Conservation (phyloP, 2,113 vertebrate genomes). For the Lanius collurio region DNA sequence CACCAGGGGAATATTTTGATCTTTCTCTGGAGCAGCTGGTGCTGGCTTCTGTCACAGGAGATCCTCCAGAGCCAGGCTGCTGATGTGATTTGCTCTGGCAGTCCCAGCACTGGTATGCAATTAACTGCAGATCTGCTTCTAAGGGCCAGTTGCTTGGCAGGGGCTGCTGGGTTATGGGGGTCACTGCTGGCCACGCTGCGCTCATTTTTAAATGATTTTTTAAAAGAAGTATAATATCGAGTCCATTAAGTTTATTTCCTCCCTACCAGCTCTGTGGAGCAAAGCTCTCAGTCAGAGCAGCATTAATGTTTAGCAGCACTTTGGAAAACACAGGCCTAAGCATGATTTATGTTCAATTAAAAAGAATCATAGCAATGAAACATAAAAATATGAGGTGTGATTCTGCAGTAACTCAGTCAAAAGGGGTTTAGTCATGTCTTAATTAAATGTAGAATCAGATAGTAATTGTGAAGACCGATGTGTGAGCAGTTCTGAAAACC, state of each 20-base stretch:
- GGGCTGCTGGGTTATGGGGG: neutral
- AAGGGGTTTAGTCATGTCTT: neutral
- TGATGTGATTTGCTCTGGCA: slow-evolving; percentile 16
- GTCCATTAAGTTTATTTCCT: slow-evolving; percentile 7
- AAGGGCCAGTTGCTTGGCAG: neutral
- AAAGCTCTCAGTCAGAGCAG: neutral
- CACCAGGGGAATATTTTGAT: slow-evolving; percentile 5
- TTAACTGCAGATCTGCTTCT: neutral
- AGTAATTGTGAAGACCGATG: neutral
- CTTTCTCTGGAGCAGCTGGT: slow-evolving; percentile 9
- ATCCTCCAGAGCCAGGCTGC: neutral
- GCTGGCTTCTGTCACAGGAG: neutral
- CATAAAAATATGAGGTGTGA: neutral
- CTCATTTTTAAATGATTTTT: neutral
- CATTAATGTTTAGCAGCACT: neutral
- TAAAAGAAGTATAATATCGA: neutral
- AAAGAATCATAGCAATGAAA: neutral
- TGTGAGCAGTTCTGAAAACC: neutral
- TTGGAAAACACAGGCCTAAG: neutral
- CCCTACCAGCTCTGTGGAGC: neutral
- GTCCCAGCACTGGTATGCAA: neutral
- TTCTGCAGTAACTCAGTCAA: slow-evolving; percentile 13
- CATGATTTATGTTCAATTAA: slow-evolving; percentile 3
- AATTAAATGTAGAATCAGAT: slow-evolving; percentile 15
- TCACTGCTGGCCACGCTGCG: neutral